phyloP scores from a whole-genome alignment of 1,140 invertebrate genomes.

The Wasmannia auropunctata region DNA sequence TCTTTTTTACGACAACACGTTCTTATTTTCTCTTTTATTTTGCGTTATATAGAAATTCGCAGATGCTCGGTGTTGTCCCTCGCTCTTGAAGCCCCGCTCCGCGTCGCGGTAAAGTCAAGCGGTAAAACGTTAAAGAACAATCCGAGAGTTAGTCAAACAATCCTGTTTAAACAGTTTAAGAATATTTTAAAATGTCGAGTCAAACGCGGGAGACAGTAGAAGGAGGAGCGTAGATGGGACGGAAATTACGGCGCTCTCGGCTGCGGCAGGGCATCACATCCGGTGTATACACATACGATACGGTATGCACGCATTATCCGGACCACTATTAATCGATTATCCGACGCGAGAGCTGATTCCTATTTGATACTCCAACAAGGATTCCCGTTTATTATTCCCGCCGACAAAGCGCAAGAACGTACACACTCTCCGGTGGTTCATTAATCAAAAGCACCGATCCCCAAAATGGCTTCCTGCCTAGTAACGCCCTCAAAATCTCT shows the following conservation, averaged over 20 bases:
- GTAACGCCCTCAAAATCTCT: slow-evolving; percentile 76
- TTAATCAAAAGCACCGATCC: slow-evolving; percentile 74
- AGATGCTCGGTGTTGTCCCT: not conserved
- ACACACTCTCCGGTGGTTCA: slow-evolving; percentile 57
- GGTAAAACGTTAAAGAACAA: not conserved
- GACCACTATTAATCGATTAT: slow-evolving; percentile 69
- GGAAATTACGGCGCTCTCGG: not conserved
- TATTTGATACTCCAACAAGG: slow-evolving; percentile 65
- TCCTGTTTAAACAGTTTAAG: not conserved
- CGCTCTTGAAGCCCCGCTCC: not conserved
- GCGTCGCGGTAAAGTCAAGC: not conserved
- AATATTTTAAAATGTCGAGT: not conserved
- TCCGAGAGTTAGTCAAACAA: not conserved
- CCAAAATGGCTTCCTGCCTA: slow-evolving; percentile 78
- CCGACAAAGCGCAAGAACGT: slow-evolving; percentile 58
- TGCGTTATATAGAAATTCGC: not conserved
- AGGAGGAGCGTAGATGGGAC: not conserved
- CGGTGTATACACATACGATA: not conserved
- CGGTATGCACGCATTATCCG: slow-evolving; percentile 35
- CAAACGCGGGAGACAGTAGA: not conserved
- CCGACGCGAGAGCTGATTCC: slow-evolving; percentile 63
- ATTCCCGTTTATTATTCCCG: slow-evolving; percentile 66
- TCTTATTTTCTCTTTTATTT: not conserved
- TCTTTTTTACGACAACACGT: not conserved
- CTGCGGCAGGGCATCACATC: not conserved